A percentile compares a stretch with the other conserved stretches of the same genome.
phyloP scores from a whole-genome alignment of 1,140 invertebrate species.

The Pseudoatta argentina region DNA sequence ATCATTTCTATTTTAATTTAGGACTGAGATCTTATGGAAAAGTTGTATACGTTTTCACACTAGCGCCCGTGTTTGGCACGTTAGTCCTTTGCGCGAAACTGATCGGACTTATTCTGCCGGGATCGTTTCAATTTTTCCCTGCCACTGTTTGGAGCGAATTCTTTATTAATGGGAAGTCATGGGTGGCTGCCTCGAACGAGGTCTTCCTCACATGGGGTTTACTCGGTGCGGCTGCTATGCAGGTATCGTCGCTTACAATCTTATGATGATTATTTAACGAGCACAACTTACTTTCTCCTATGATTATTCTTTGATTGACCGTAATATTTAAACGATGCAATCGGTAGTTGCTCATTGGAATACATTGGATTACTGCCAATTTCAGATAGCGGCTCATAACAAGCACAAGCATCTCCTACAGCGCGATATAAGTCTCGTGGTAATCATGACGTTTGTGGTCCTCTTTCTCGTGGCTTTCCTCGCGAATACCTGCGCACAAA shows the following conservation, averaged over 20 bases:
- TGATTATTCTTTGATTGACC: slow-evolving; percentile 10
- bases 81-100: slow-evolving; percentile 91
- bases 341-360: background rate
- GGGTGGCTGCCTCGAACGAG: slow-evolving; percentile 95
- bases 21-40: slow-evolving; percentile 94
- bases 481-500: slow-evolving; percentile 92
- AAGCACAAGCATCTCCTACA: slow-evolving; percentile 91
- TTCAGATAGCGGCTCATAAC: slow-evolving; percentile 89
- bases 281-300: slow-evolving; percentile 57
- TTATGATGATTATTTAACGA: slow-evolving; percentile 74
- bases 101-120: slow-evolving; percentile 89
- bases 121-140: slow-evolving; percentile 89
- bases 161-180: slow-evolving; percentile 90
- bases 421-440: slow-evolving; percentile 92
- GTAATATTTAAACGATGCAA: background rate
- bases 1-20: slow-evolving; percentile 74
- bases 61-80: slow-evolving; percentile 91
- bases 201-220: slow-evolving; percentile 96
- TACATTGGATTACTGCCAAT: background rate
- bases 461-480: slow-evolving; percentile 92
- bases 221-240: slow-evolving; percentile 94
- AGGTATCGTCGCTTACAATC: slow-evolving; percentile 83
- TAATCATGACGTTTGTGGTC: slow-evolving; percentile 92
- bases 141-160: slow-evolving; percentile 94
- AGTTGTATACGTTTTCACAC: slow-evolving; percentile 91